phyloP scores from a whole-genome alignment of 1,140 invertebrate species.

The Zaprionus taronus region DNA sequence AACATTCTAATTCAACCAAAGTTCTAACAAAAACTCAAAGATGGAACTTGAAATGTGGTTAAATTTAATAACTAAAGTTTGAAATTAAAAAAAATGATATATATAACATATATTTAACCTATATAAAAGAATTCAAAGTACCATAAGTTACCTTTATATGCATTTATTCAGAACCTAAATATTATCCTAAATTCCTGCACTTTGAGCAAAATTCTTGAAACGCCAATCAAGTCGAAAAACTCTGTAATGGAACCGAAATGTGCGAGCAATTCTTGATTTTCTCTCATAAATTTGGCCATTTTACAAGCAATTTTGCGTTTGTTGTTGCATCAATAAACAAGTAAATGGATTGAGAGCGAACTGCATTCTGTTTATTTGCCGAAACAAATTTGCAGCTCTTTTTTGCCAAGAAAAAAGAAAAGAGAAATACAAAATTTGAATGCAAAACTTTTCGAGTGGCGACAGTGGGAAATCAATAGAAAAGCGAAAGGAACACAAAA shows the following conservation, averaged over 20 bases:
- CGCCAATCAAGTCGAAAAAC: slow-evolving; percentile 8
- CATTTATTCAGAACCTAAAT: neutral
- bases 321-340: slow-evolving; percentile 24
- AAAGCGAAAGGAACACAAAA: slow-evolving; percentile 56
- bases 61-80: neutral
- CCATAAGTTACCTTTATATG: neutral
- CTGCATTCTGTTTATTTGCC: slow-evolving; percentile 39
- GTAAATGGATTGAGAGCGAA: slow-evolving; percentile 30
- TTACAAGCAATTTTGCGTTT: slow-evolving; percentile 26
- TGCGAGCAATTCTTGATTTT: slow-evolving; percentile 11
- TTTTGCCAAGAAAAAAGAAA: slow-evolving; percentile 17
- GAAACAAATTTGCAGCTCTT: slow-evolving; percentile 11
- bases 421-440: neutral
- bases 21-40: neutral
- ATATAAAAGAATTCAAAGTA: too few relatives aligned
- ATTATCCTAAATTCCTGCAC: neutral
- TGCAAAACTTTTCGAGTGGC: slow-evolving; percentile 30
- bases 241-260: slow-evolving; percentile 10
- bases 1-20: neutral
- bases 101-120: too few relatives aligned
- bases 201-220: neutral
- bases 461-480: slow-evolving; percentile 58
- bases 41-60: neutral
- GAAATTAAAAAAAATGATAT: too few relatives aligned
- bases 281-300: slow-evolving; percentile 41